Evolutionary conservation across 2,797 vertebrate species (phyloP).

Genomic region (Hapalemur alaotrensis): DNA sequence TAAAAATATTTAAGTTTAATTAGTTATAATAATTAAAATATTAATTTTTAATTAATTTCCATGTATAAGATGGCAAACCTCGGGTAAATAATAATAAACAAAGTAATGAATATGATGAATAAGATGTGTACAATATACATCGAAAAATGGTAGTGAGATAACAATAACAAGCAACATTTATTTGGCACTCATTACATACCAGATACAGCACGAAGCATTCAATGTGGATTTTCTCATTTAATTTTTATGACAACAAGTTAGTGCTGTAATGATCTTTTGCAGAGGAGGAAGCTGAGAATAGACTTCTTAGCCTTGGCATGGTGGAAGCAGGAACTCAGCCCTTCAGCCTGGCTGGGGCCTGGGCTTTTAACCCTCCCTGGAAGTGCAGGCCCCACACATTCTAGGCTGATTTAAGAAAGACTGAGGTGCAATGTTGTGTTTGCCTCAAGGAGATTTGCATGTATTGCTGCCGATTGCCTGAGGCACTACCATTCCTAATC

Average conservation of each 20-base stretch:
- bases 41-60: background rate
- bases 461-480: background rate
- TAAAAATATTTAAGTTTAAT: background rate
- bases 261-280: background rate
- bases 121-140: background rate
- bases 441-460: background rate
- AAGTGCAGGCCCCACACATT: background rate
- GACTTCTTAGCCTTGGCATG: background rate
- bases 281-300: background rate
- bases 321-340: background rate
- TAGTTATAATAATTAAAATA: background rate
- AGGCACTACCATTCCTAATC: background rate
- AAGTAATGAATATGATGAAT: background rate
- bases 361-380: too few relatives aligned
- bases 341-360: background rate
- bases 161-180: background rate
- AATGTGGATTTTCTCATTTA: background rate
- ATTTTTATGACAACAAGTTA: background rate
- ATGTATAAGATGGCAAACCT: background rate
- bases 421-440: background rate
- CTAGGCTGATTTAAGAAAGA: background rate
- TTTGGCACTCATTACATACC: background rate
- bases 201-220: background rate
- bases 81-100: background rate
- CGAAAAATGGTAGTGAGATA: background rate